These are phyloP conservation scores for Chrosomus eos DNA, from an alignment of 2,797 vertebrate genomes.

Conservation along the genomic window DNA sequence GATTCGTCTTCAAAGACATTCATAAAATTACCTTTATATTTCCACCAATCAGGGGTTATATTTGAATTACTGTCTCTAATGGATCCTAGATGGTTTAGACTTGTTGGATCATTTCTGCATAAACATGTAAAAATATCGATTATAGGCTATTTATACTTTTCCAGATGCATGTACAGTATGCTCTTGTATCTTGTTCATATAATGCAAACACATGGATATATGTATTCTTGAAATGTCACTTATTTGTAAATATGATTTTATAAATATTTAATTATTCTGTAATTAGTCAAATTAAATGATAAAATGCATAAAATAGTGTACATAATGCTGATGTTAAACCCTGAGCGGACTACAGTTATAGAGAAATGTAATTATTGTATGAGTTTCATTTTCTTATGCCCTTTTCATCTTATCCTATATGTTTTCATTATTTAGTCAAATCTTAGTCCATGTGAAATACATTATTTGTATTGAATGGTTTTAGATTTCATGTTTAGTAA, in stretches of 20 bases:
- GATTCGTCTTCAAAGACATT: background rate
- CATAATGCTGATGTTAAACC: background rate
- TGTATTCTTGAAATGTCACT: background rate
- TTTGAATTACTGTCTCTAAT: background rate
- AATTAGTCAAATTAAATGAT: background rate
- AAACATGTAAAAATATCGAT: background rate
- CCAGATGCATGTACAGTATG: background rate
- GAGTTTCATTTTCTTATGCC: background rate
- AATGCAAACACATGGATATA: background rate
- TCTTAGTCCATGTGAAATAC: background rate
- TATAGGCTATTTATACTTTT: background rate
- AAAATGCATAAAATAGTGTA: background rate
- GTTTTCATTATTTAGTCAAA: too few species aligned
- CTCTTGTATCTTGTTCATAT: background rate
- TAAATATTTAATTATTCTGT: background rate
- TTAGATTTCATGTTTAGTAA: background rate
- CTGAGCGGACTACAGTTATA: background rate
- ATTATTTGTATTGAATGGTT: background rate
- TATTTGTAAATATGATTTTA: slow-evolving; percentile 5
- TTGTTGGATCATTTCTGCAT: slow-evolving; percentile 1
- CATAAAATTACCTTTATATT: slow-evolving; percentile 4
- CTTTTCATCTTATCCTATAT: too few species aligned
- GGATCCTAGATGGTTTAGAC: background rate
- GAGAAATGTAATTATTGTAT: background rate
- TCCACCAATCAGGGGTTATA: background rate